Base-by-base conservation (phyloP, 2,888 invertebrate genomes). In the Rhodophaea formosa region DNA sequence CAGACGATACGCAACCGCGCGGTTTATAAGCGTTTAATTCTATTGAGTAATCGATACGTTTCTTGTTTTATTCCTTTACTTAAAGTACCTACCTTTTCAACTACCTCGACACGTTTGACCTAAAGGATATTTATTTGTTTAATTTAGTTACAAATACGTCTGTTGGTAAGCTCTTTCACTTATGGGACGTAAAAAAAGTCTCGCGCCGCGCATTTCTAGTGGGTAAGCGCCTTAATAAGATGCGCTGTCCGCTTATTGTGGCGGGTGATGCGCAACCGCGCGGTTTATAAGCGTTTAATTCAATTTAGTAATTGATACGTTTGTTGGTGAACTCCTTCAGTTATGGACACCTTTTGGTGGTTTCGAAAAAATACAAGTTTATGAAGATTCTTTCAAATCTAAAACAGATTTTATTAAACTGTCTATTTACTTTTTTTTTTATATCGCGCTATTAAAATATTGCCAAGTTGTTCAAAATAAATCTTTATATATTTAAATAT, bases 271-370 rank as follows among this genome's bases (percentile, higher is more conserved):
- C 81, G 82, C 79, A 77, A 76, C 75, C 84, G 82, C 83, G 81
- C 86, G 86, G 84, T 80, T 87, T 87, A 85, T 84, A 84, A 39
- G 81, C 87, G 87, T 84, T 90, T 89, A 89, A 90, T 90, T 90
- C 87, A 89, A 90, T 90, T 89, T 88, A 85, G 88, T 89, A 88
- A 89, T 89, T 90, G 88, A 89, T 88, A 88, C 83, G 82, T 86
- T 86, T 84, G 84, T 82, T 79, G 81, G 80, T 79, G 77, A 78
- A 78, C 77, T 82, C 82, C 78, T 72, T 75, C 71, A 68, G 75
- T 77, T 68, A 67, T 69, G 63, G 64, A 67, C 59, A 66, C 64
- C 64, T 65, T 65, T 69, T 58, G 56, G 17, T 7, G 35, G 35
- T 16, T 14, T 35, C 15, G 16, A 51, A 39, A 35, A 35, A 7